Percentiles rank a stretch among this genome's conserved stretches.
phyloP scores from a whole-genome alignment of 2,888 invertebrate genomes.

The Alloscopus bannaensis region DNA sequence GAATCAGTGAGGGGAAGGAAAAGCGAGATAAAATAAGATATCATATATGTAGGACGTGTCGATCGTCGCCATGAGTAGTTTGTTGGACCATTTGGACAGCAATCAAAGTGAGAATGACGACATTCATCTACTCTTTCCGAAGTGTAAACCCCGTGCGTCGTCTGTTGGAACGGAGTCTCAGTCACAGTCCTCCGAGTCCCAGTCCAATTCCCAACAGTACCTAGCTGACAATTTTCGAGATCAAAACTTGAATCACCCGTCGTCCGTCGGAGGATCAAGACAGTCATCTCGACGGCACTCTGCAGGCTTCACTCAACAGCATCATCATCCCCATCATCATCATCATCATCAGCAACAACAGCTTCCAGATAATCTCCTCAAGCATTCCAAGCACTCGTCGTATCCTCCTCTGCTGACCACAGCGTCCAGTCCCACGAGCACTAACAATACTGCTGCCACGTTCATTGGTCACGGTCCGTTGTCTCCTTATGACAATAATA shows the following conservation, averaged over 20 bases:
- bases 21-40: slow-evolving; percentile 26
- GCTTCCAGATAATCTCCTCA: slow-evolving; percentile 61
- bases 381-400: slow-evolving; percentile 59
- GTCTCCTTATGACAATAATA: slow-evolving; percentile 60
- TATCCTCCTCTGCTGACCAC: slow-evolving; percentile 55
- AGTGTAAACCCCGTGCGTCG: slow-evolving; percentile 84
- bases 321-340: slow-evolving; percentile 42
- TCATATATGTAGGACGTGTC: slow-evolving; percentile 49
- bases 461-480: slow-evolving; percentile 47
- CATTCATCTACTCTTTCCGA: slow-evolving; percentile 90
- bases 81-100: slow-evolving; percentile 76
- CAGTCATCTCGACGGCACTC: slow-evolving; percentile 57
- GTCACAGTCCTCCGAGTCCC: slow-evolving; percentile 66
- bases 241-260: slow-evolving; percentile 62
- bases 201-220: slow-evolving; percentile 65
- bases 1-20: slow-evolving; percentile 8
- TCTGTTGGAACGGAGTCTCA: slow-evolving; percentile 65
- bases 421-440: slow-evolving; percentile 25
- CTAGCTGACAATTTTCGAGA: slow-evolving; percentile 63
- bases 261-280: slow-evolving; percentile 52
- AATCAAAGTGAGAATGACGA: slow-evolving; percentile 79
- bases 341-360: slow-evolving; percentile 29
- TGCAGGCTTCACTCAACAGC: slow-evolving; percentile 56
- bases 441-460: slow-evolving; percentile 22
- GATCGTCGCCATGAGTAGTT: slow-evolving; percentile 74